Evolutionary conservation across 2,797 vertebrate species (phyloP).

Genomic region (Poecilia velifera): DNA sequence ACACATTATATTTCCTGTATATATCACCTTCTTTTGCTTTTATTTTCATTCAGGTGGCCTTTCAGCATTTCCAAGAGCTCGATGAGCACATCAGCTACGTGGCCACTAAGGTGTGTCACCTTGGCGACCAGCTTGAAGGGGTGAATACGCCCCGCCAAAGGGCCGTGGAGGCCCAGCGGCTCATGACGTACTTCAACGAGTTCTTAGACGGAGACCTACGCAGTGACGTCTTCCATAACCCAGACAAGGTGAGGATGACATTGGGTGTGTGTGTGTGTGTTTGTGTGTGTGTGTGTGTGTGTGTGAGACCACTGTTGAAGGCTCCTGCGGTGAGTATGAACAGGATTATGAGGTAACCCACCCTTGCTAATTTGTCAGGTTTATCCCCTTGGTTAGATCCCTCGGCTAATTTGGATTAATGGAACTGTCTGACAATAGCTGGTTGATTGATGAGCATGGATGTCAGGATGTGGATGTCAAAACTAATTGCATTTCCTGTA

Average conservation of each 20-base stretch:
- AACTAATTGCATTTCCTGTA: conserved; percentile 73
- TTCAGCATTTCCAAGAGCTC: conserved; percentile 98
- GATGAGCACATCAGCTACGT: conserved; percentile 99
- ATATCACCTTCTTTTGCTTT: neutral
- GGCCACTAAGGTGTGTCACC: conserved; percentile 99
- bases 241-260: conserved; percentile 88
- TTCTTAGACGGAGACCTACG: conserved; percentile 98
- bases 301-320: conserved; percentile 48
- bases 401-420: conserved; percentile 79
- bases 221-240: conserved; percentile 98
- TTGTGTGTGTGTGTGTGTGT: conserved; percentile 18
- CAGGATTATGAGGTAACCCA: conserved; percentile 75
- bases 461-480: conserved; percentile 78
- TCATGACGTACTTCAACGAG: conserved; percentile 99
- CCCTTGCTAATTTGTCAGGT: conserved; percentile 78
- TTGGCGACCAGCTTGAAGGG: conserved; percentile 97
- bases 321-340: conserved; percentile 69
- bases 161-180: conserved; percentile 97
- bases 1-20: neutral
- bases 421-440: conserved; percentile 73
- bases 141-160: conserved; percentile 99
- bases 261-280: conserved; percentile 29
- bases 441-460: conserved; percentile 75
- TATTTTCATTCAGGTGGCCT: conserved; percentile 88
- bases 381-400: conserved; percentile 80